A percentile compares a stretch with the other conserved stretches of the same genome.
Conservation (phyloP, 1,140 invertebrate genomes). For the Drosophila erecta region DNA sequence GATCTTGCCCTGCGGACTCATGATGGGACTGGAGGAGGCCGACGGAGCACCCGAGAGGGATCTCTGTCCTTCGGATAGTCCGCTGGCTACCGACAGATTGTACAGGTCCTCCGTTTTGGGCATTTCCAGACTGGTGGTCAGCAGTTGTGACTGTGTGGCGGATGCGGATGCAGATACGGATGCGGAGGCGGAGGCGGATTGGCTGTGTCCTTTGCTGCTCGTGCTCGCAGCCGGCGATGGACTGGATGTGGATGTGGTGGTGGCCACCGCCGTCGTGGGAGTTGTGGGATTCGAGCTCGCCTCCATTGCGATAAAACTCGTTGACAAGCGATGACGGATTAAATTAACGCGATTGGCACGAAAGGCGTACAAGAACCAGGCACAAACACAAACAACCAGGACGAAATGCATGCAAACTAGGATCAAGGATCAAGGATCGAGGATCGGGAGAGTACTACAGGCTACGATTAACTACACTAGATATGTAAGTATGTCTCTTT, state of each 20-base stretch:
- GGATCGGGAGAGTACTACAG: conserved; percentile 33
- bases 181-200: conserved; percentile 35
- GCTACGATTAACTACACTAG: conserved; percentile 30
- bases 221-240: conserved; percentile 46
- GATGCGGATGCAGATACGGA: conserved; percentile 24
- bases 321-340: conserved; percentile 4
- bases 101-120: conserved; percentile 68
- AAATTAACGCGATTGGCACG: conserved; percentile 21
- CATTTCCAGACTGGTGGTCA: conserved; percentile 55
- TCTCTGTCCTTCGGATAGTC: conserved; percentile 73
- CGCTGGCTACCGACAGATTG: conserved; percentile 76
- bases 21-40: conserved; percentile 79
- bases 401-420: conserved; percentile 65
- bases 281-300: conserved; percentile 57
- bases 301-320: conserved; percentile 43
- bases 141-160: conserved; percentile 49
- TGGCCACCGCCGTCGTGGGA: conserved; percentile 33
- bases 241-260: conserved; percentile 33
- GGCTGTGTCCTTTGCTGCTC: conserved; percentile 49
- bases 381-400: conserved; percentile 60
- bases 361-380: conserved; percentile 41
- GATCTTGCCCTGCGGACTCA: conserved; percentile 84
- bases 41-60: conserved; percentile 78
- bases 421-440: conserved; percentile 25
- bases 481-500: neutral